Percentiles rank a stretch among this genome's conserved stretches.
These are phyloP conservation scores for Helicolenus hilgendorfi DNA, from an alignment of 2,797 vertebrate genomes.

Conservation along the genomic window DNA sequence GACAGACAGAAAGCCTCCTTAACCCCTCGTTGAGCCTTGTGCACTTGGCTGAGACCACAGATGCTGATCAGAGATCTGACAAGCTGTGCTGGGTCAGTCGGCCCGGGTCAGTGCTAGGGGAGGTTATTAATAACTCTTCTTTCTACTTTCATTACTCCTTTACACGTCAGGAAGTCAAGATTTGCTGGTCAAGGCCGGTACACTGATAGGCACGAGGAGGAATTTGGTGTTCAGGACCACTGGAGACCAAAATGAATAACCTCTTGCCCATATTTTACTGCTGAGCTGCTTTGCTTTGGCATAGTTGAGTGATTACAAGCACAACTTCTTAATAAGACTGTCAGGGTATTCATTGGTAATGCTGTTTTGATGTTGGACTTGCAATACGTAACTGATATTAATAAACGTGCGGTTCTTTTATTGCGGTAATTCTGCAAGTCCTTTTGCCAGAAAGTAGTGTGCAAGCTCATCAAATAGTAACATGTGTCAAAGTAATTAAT, in stretches of 20 bases:
- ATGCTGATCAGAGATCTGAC: slow-evolving; percentile 78
- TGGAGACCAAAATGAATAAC: slow-evolving; percentile 61
- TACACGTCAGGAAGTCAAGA: slow-evolving; percentile 80
- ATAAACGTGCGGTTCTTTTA: background rate
- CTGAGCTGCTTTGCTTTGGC: background rate
- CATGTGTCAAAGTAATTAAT: slow-evolving; percentile 29
- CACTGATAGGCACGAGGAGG: slow-evolving; percentile 69
- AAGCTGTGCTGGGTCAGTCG: slow-evolving; percentile 74
- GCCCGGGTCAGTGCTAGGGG: slow-evolving; percentile 66
- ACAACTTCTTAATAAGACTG: background rate
- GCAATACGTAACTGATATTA: background rate
- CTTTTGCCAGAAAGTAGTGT: background rate
- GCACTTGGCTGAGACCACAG: slow-evolving; percentile 57
- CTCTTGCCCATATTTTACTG: slow-evolving; percentile 34
- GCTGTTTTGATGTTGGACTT: background rate
- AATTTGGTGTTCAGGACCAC: slow-evolving; percentile 62
- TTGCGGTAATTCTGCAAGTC: background rate
- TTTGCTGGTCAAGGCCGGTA: slow-evolving; percentile 78
- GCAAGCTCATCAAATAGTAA: background rate
- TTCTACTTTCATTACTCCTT: slow-evolving; percentile 81
- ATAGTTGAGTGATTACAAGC: slow-evolving; percentile 37
- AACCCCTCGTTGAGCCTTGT: slow-evolving; percentile 22
- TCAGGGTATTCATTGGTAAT: background rate
- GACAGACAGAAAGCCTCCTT: slow-evolving; percentile 14
- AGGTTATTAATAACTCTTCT: slow-evolving; percentile 81